Base-by-base conservation (phyloP, 2,888 invertebrate species). In the Labia minor region DNA sequence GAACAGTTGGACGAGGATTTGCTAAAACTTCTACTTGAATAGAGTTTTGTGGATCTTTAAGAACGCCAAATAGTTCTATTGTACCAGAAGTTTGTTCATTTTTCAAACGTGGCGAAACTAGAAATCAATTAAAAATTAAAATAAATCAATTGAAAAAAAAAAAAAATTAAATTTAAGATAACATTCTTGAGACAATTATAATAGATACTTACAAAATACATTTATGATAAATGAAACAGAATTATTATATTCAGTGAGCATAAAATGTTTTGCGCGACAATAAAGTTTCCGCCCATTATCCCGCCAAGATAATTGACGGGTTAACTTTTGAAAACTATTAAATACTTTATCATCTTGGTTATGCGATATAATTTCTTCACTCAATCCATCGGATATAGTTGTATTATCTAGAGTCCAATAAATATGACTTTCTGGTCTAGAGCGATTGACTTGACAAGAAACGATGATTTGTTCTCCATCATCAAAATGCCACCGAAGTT, bases 11-110 rank as follows among this genome's bases (percentile, higher is more conserved):
- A 65, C 79, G 79, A 0, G 92, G 91, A 77, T 89, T 86, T 14
- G 90, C 83, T 1, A 85, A 80, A 21, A 91, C 81, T 1, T 86
- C 86, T n/a, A 91, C 84, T 70, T 86, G 86, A 65, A 92, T 84
- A 1, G 82, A 79, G 0, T 88, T 90, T n/a, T 84, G 83, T 61
- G 83, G 82, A 2, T 88, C 88, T 70, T 90, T 78, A 69, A 86
- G 86, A 68, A 88, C 84, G 0, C 90, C 91, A 75, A 90, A 90
- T 67, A 86, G 85, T 37, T 86, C 85, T 68, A 84, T 82, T 0
- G 80, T 49, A 11, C 49, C 49, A 49, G n/a, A n/a, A 3, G 49
- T 49, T 49, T 49, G 49, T n/a, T 49, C 49, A 0, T 82, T 81
- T 26, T 80, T 79, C 21, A 81, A 80, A 62, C 84, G 81, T 0